Evolutionary conservation across 2,113 vertebrate genomes (phyloP).

Genomic region (Recurvirostra avosetta): DNA sequence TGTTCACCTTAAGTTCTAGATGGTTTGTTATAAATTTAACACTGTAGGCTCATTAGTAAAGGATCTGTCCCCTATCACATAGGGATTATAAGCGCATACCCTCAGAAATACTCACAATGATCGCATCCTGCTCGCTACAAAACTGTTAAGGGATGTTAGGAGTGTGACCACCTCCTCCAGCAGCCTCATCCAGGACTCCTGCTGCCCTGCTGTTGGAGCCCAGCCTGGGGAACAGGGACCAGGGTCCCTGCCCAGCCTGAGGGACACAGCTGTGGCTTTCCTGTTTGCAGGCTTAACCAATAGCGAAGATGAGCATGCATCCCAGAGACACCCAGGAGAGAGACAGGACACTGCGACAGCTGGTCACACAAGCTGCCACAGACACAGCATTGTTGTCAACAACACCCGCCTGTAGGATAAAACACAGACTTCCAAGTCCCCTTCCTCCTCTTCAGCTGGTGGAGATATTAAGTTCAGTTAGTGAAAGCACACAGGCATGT

Average conservation of each 20-base stretch:
- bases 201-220: background rate
- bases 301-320: no score
- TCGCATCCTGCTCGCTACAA: background rate
- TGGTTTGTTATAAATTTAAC: background rate
- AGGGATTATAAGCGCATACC: no score
- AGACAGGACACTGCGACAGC: background rate
- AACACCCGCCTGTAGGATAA: background rate
- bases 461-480: background rate
- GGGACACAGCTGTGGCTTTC: fast-evolving
- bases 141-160: background rate
- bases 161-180: background rate
- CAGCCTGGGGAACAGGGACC: background rate
- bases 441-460: background rate
- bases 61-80: background rate
- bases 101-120: background rate
- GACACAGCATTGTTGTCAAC: background rate
- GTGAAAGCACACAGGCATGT: fast-evolving
- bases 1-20: background rate
- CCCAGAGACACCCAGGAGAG: no score
- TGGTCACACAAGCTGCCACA: background rate
- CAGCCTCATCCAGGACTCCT: background rate
- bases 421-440: background rate
- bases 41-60: background rate
- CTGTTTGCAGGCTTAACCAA: no score
- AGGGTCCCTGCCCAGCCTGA: background rate